Conservation (phyloP, 1,140 invertebrate species). For the Trissolcus basalis region DNA sequence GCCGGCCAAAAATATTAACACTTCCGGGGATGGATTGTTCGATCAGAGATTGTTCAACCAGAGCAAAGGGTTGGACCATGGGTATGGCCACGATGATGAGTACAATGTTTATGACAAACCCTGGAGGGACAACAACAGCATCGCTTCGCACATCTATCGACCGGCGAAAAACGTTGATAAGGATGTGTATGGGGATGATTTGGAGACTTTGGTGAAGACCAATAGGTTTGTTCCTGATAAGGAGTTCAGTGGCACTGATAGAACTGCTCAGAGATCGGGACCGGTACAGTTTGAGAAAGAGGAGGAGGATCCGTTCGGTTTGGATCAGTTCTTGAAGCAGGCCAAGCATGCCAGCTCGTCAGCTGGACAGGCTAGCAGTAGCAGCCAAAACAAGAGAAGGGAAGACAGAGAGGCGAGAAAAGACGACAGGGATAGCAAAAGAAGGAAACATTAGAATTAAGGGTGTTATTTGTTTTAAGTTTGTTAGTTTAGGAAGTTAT, state of each 20-base stretch:
- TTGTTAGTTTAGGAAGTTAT: background rate
- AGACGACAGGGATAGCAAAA: slow-evolving; percentile 72
- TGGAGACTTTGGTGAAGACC: slow-evolving; percentile 89
- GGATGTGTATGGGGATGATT: slow-evolving; percentile 92
- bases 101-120: slow-evolving; percentile 99
- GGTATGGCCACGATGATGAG: slow-evolving; percentile 97
- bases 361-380: slow-evolving; percentile 45
- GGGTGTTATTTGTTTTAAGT: no score
- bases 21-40: slow-evolving; percentile 90
- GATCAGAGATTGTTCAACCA: slow-evolving; percentile 98
- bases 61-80: slow-evolving; percentile 95
- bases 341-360: slow-evolving; percentile 89
- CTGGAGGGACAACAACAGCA: slow-evolving; percentile 88
- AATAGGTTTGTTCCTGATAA: slow-evolving; percentile 96
- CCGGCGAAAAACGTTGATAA: slow-evolving; percentile 92
- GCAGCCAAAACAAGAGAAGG: slow-evolving; percentile 67
- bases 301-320: slow-evolving; percentile 97
- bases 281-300: slow-evolving; percentile 97
- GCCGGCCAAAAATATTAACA: slow-evolving; percentile 86
- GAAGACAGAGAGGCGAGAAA: slow-evolving; percentile 71
- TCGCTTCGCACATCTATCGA: slow-evolving; percentile 94
- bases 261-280: slow-evolving; percentile 84
- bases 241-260: slow-evolving; percentile 94
- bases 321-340: slow-evolving; percentile 98
- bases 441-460: slow-evolving; percentile 70